Evolutionary conservation across 2,797 vertebrate genomes (phyloP), one percentile per base, ranked within the genome.

Genomic region (Decapterus maruadsi): DNA sequence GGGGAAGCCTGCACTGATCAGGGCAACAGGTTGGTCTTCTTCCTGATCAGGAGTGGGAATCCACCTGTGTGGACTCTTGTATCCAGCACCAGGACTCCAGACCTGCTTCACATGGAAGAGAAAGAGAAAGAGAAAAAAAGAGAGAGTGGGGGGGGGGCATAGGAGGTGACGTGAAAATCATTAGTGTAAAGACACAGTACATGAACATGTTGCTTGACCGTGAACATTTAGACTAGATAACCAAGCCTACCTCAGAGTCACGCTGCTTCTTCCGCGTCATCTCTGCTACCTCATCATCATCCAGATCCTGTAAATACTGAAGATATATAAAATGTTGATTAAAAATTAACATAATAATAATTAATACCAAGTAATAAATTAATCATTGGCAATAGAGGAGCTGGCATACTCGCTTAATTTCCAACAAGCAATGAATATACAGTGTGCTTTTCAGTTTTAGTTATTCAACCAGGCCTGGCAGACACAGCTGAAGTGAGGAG

Each of bases 251-350:
- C 97, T 96, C 93, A 26, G 57, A 83, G 20, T 94, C 92, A 10
- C 91, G 90, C 8, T 94, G 95, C 83, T 94, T 97, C 90, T 96
- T 97, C 80, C 85, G 94, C 0, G 91, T 94, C 94, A 94, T 93
- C 81, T 96, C 94, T 17, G 95, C 90, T 51, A 95, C 67, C 87
- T 99, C 97, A 69, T 99, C 97, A 80, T 99, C 97, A 68, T 99
- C 98, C 0, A 96, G 91, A 90, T 99, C 98, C 74, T 94, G 97
- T 55, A 98, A 88, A 91, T 96, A 95, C 98, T 99, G 88, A 13
- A 42, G 6, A 72, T 29, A 36, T 8, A 36, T 14, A 56, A 57
- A 62, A 51, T 34, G 4, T 34, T 34, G 75, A 54, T 54, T 7
- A 14, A 42, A 5, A 29, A 11, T 42, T 42, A n/a, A n/a, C n/a